Percentiles rank a stretch among this genome's conserved stretches.
Evolutionary conservation across 2,888 invertebrate species (phyloP).

Genomic region (Myopa tessellatipennis): DNA sequence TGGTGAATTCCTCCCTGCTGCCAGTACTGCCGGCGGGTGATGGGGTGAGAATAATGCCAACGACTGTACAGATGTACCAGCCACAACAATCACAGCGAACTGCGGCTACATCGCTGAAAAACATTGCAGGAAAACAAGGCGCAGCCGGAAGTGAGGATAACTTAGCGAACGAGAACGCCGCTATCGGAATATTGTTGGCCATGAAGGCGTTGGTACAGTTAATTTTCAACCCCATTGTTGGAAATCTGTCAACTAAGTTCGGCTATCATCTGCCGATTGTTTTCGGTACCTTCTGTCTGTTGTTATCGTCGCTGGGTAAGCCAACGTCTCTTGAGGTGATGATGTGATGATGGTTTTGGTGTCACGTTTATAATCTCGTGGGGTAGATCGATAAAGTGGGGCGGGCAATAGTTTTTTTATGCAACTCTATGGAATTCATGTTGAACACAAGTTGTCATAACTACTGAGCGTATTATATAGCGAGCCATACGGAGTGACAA

Average conservation of each 20-base stretch:
- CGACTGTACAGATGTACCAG: constrained; percentile 40
- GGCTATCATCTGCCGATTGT: constrained; percentile 79
- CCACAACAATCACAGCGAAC: constrained; percentile 25
- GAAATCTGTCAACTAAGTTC: constrained; percentile 74
- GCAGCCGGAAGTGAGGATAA: constrained; percentile 46
- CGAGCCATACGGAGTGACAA: too few species aligned
- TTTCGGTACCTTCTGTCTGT: constrained; percentile 76
- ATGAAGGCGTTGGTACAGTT: constrained; percentile 86
- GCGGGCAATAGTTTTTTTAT: neutral
- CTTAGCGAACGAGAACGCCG: constrained; percentile 74
- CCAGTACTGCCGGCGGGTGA: constrained; percentile 45
- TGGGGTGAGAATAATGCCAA: neutral
- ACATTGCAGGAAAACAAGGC: neutral
- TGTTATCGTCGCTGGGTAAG: constrained; percentile 78
- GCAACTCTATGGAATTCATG: neutral
- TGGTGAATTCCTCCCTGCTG: constrained; percentile 63
- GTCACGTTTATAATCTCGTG: neutral
- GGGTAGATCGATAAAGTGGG: too few species aligned
- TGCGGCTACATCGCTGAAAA: neutral
- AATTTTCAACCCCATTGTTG: constrained; percentile 80
- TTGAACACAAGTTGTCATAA: neutral
- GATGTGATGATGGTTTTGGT: neutral
- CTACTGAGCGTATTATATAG: too few species aligned
- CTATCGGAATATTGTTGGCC: constrained; percentile 76
- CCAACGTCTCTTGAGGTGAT: constrained; percentile 9